Evolutionary conservation across 2,113 vertebrate genomes (phyloP).

Genomic region (Sialia sialis): DNA sequence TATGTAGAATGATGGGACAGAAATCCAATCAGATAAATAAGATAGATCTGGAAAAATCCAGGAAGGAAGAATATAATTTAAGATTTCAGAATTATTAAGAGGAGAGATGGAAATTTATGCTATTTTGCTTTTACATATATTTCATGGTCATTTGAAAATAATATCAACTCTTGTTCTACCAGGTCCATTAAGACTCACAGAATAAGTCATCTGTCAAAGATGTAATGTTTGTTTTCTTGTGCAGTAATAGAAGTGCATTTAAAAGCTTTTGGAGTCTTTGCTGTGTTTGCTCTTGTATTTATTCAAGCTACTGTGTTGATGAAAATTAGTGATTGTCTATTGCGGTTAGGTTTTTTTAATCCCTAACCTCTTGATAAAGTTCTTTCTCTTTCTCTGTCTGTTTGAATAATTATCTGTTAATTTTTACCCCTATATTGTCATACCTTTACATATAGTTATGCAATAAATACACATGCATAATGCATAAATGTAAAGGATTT

Average conservation of each 20-base stretch:
- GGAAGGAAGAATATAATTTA: slow-evolving; percentile 62
- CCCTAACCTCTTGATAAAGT: background rate
- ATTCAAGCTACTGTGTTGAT: slow-evolving; percentile 13
- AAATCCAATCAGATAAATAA: slow-evolving; percentile 81
- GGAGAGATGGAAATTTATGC: slow-evolving; percentile 31
- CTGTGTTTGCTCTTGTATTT: slow-evolving; percentile 27
- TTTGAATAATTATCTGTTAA: background rate
- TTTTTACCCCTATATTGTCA: background rate
- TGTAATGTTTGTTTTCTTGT: slow-evolving; percentile 41
- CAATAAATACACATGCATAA: background rate
- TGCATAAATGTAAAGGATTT: background rate
- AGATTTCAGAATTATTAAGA: slow-evolving; percentile 39
- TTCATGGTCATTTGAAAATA: slow-evolving; percentile 27
- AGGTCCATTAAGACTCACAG: background rate
- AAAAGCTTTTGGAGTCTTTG: slow-evolving; percentile 26
- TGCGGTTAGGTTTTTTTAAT: background rate
- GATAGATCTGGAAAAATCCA: slow-evolving; percentile 73
- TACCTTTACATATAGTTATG: background rate
- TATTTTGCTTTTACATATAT: slow-evolving; percentile 28
- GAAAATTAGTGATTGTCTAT: slow-evolving; percentile 38
- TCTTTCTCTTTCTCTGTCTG: background rate
- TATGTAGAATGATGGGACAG: slow-evolving; percentile 78
- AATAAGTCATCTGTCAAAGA: slow-evolving; percentile 49
- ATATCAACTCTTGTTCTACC: background rate
- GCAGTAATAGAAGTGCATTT: slow-evolving; percentile 16